Evolutionary conservation across 2,888 invertebrate species (phyloP), one percentile per base, ranked within the genome.

Genomic region (Allygus modestus): DNA sequence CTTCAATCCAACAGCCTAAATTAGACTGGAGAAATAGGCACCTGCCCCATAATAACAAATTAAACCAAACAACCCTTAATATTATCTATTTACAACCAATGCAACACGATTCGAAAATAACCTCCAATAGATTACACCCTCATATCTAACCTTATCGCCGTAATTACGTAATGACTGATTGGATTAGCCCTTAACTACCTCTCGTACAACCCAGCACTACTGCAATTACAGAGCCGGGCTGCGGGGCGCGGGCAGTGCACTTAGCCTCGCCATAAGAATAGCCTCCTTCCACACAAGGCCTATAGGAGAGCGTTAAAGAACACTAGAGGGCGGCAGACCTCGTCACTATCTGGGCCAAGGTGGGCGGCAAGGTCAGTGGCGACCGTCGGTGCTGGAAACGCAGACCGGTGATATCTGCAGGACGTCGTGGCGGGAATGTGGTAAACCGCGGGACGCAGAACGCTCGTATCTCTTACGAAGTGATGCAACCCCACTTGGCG

Each of bases 261-360:
- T 17, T 17, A 46, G 23, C 58, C 58, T 23, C 58, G 58, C 20
- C 58, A 58, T 23, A 28, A 65, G 54, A 54, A 54, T 20, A 65
- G 65, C 65, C 65, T 28, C 51, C 51, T 11, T 51, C 51, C 15
- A 17, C 37, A 51, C 65, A 65, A 65, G 65, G 65, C 31, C 20
- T 15, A 11, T 2, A 65, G 31, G 65, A 65, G 65, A 65, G 65
- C 26, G 65, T 65, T 15, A 65, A 65, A 65, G 28, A 65, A 65
- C 65, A 23, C 23, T 58, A 65, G 65, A 65, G 65, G 65, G 65
- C 65, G 65, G 54, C 23, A 54, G 31, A 15, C 28, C 28, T 31
- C 28, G 65, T 1, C 46, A 46, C 51, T 54, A 65, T 65, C 15
- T 15, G 20, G 65, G 65, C 65, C 65, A 65, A 65, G 65, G 65